Evolutionary conservation across 2,888 invertebrate species (phyloP), one percentile per base, ranked within the genome.

Genomic region (Chymomyza procnemis): DNA sequence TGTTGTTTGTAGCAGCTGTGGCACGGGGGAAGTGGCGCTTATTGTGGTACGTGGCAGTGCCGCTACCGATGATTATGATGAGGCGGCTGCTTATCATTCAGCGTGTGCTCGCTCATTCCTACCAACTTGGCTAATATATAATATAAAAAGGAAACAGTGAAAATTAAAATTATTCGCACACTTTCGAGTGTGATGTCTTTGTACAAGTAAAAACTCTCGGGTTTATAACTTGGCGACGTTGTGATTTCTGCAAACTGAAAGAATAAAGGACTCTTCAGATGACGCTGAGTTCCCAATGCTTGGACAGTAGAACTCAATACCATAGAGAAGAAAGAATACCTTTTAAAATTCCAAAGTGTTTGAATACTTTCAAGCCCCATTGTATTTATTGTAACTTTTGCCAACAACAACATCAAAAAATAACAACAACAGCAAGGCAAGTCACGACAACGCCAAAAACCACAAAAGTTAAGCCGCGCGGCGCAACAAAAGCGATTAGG

Each of bases 401-500:
- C 54, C 55, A 64, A 64, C 75, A 74, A 74, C 71, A 71, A 73
- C 71, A 74, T 19, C 59, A 60, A 21, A 21, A 66, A 57, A 26
- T 26, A 26, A 26, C 26, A 26, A 26, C 26, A 26, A 26, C 26
- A n/a, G n/a, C n/a, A n/a, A n/a, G n/a, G n/a, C n/a, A 26, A 26
- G 26, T 26, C 26, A 26, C 26, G 26, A 26, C 26, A 71, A 73
- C 71, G 74, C 30, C 59, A 60, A 21, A 21, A 66, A 57, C 64
- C 75, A 68, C 85, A 87, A 85, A 79, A 78, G 82, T 79, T 86
- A 88, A 88, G 89, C 88, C 79, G 74, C 75, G 78, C 79, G 85
- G 89, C 88, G 88, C 88, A 89, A 71, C 89, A 73, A 89, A 88
- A 80, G 80, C 78, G 89, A 88, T 88, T 89, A 88, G 82, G 66